These are phyloP conservation scores for Oikopleura vanhoeffeni DNA, from an alignment of 23 tunicate genomes.

Conservation along the genomic window DNA sequence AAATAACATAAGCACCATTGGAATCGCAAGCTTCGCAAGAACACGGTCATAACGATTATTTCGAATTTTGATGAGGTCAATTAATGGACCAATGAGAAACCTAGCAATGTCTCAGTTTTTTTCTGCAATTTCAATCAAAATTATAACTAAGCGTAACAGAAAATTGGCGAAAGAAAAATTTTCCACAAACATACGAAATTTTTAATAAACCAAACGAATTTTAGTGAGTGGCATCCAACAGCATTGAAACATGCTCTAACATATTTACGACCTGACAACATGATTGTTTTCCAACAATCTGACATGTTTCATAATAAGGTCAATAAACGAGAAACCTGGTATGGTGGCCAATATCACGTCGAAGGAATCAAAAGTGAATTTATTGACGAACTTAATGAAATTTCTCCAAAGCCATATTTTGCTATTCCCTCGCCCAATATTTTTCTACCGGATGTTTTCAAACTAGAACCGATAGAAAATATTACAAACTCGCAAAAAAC, in stretches of 20 bases:
- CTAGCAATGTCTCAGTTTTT: neutral
- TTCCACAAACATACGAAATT: too few species aligned
- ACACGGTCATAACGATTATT: too few species aligned
- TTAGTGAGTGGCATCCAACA: neutral
- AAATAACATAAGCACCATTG: too few species aligned
- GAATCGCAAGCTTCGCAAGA: too few species aligned
- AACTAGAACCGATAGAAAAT: neutral
- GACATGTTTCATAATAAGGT: neutral
- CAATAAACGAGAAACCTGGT: neutral
- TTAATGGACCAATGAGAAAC: neutral
- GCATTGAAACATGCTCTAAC: neutral
- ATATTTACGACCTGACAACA: neutral
- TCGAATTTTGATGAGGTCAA: neutral
- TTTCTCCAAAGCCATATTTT: neutral
- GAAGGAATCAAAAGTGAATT: neutral
- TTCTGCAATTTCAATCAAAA: too few species aligned
- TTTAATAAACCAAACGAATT: too few species aligned
- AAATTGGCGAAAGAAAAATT: too few species aligned
- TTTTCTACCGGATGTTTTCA: neutral
- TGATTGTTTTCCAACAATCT: neutral
- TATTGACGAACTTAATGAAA: constrained; percentile 1
- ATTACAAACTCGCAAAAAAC: neutral
- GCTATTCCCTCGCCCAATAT: neutral
- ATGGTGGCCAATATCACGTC: neutral
- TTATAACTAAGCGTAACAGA: too few species aligned